Evolutionary conservation across 2,113 vertebrate genomes (phyloP).

Genomic region (Mesocricetus auratus): DNA sequence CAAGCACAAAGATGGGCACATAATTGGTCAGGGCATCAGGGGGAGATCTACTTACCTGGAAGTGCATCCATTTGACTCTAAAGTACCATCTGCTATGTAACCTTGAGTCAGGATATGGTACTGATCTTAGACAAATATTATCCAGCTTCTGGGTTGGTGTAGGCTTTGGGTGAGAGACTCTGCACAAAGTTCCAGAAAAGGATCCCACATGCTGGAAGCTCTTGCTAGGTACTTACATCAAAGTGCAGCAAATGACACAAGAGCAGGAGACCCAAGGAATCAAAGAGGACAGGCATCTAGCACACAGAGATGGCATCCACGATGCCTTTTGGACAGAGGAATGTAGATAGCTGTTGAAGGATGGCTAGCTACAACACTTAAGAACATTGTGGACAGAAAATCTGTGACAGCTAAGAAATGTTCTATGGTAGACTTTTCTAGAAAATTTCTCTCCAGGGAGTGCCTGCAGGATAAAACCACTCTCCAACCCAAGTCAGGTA

Average conservation of each 20-base stretch:
- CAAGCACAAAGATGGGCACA: neutral
- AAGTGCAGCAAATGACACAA: neutral
- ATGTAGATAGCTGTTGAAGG: neutral
- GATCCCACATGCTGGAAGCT: neutral
- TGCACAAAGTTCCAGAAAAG: neutral
- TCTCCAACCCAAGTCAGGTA: neutral
- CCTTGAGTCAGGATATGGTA: neutral
- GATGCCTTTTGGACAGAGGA: neutral
- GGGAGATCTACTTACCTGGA: neutral
- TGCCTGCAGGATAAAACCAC: neutral
- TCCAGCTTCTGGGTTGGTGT: neutral
- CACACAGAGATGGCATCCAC: neutral
- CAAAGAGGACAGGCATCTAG: neutral
- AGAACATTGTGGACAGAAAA: neutral
- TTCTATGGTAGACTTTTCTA: neutral
- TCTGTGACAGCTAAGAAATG: neutral
- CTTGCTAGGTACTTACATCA: neutral
- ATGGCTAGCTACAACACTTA: neutral
- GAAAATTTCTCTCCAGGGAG: neutral
- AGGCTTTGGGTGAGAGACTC: neutral
- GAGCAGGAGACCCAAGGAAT: neutral
- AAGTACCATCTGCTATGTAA: neutral
- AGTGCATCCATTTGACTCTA: neutral
- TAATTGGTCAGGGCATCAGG: accelerated
- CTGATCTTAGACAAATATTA: neutral